phyloP scores from a whole-genome alignment of 64 coral and sea anemone genomes.

The Actinia tenebrosa region DNA sequence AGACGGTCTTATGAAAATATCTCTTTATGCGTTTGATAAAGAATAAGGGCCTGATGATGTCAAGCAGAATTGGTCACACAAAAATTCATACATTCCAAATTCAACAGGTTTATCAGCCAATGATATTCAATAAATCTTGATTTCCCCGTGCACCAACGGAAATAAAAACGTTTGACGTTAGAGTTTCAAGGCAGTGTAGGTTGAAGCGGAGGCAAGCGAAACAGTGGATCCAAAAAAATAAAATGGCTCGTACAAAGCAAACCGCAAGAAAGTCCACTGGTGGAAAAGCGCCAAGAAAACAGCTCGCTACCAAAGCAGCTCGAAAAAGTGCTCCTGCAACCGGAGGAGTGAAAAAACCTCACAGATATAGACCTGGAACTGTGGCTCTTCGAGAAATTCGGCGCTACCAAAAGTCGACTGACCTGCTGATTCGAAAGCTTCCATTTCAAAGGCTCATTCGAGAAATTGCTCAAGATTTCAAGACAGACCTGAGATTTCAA shows the following conservation, averaged over 20 bases:
- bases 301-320: slow-evolving; percentile 56
- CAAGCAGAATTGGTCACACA: too few species aligned
- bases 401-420: slow-evolving; percentile 58
- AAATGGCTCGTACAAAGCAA: slow-evolving; percentile 65
- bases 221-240: too few species aligned
- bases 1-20: too few species aligned
- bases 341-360: slow-evolving; percentile 60
- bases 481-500: slow-evolving; percentile 63
- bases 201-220: too few species aligned
- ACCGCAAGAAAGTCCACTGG: slow-evolving; percentile 61
- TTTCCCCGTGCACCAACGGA: too few species aligned
- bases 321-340: slow-evolving; percentile 58
- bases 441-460: slow-evolving; percentile 61
- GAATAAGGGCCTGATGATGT: too few species aligned
- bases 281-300: slow-evolving; percentile 66
- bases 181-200: too few species aligned
- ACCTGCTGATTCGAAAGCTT: slow-evolving; percentile 57
- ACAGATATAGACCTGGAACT: slow-evolving; percentile 59
- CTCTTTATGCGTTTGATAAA: too few species aligned
- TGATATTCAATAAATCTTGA: too few species aligned
- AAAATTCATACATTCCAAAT: too few species aligned
- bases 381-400: slow-evolving; percentile 61
- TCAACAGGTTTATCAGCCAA: too few species aligned
- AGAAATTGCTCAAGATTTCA: slow-evolving; percentile 68
- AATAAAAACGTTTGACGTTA: too few species aligned